These are phyloP conservation scores for Numenius arquata DNA, from an alignment of 2,113 vertebrate species.

Conservation along the genomic window DNA sequence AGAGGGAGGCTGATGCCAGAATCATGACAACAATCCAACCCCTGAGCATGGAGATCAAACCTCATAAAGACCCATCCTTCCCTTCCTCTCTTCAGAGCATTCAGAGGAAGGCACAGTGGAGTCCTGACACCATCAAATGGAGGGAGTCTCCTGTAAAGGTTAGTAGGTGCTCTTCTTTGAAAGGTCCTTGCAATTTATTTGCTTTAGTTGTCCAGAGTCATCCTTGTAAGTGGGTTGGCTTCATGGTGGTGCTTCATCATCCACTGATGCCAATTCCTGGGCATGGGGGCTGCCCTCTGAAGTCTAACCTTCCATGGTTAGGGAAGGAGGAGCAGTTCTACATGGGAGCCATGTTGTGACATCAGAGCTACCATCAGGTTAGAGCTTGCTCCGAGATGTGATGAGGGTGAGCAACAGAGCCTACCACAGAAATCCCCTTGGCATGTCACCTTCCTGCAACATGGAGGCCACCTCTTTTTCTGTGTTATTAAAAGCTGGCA, in stretches of 20 bases:
- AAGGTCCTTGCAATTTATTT: not conserved
- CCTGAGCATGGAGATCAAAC: not conserved
- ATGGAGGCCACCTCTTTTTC: not conserved
- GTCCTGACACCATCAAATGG: not conserved
- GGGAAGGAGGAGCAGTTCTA: not conserved
- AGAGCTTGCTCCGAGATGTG: not conserved
- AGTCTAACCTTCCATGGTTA: not conserved
- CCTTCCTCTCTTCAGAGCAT: not conserved
- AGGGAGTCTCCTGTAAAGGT: constrained; percentile 19
- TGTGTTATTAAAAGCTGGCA: not conserved
- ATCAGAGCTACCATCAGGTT: not conserved
- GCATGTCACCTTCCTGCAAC: not conserved
- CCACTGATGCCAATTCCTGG: not conserved
- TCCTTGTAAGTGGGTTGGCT: not conserved
- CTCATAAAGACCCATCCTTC: not conserved
- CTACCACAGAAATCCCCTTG: not conserved
- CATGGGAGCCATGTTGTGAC: not conserved
- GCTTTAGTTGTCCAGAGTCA: not conserved
- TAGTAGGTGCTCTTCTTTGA: not conserved
- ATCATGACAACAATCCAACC: not conserved
- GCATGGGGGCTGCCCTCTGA: not conserved
- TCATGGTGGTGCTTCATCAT: not conserved
- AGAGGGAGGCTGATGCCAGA: not conserved
- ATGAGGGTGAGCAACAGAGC: not conserved
- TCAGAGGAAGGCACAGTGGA: not conserved